Conservation (phyloP, 1,140 invertebrate genomes). For the Eriocheir sinensis region DNA sequence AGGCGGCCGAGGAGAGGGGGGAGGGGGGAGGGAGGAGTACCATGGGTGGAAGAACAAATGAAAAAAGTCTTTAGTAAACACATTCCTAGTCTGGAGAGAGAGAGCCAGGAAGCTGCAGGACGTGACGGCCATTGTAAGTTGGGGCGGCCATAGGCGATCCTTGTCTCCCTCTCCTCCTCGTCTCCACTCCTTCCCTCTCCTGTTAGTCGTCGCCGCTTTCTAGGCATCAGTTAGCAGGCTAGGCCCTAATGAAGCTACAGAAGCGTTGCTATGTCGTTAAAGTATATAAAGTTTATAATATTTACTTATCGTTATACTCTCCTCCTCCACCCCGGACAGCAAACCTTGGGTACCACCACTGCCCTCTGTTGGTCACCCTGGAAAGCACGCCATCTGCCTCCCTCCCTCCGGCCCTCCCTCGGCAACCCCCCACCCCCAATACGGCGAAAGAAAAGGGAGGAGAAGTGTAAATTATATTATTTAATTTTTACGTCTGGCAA, state of each 20-base stretch:
- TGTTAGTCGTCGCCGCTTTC: neutral
- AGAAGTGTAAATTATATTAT: slow-evolving; percentile 1
- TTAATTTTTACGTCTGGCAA: neutral
- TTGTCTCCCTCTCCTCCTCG: neutral
- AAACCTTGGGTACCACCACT: slow-evolving; percentile 32
- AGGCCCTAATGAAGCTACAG: neutral
- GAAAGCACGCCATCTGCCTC: slow-evolving; percentile 18
- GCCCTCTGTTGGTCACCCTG: slow-evolving; percentile 43
- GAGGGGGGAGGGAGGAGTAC: neutral
- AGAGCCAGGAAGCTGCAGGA: neutral
- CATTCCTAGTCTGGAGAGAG: slow-evolving; percentile 47
- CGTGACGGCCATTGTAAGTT: slow-evolving; percentile 35
- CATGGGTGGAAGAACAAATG: neutral
- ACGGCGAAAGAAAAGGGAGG: neutral
- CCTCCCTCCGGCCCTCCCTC: neutral
- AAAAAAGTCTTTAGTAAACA: neutral
- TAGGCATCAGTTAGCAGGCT: neutral
- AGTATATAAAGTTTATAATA: neutral
- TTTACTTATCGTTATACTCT: slow-evolving; percentile 60
- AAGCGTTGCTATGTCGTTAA: neutral
- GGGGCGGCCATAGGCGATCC: neutral
- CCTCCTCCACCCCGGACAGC: slow-evolving; percentile 24
- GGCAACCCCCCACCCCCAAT: neutral
- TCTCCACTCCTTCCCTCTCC: neutral
- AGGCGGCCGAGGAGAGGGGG: neutral